Evolutionary conservation across 2,888 invertebrate genomes (phyloP).

Genomic region (Acholoe squamosa): DNA sequence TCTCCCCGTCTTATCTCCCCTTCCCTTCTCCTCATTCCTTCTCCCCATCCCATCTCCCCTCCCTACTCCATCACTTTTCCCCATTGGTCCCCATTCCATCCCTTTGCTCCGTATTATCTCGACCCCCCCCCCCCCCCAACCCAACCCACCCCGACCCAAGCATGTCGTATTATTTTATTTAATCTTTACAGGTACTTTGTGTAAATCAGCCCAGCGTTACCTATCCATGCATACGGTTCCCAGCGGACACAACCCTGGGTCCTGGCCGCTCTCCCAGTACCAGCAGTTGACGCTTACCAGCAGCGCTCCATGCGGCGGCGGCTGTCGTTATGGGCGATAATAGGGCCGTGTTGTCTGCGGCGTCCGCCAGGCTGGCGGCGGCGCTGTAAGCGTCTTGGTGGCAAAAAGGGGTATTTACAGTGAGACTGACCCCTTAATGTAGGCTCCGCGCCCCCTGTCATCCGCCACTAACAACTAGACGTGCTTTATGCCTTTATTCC

Average conservation of each 20-base stretch:
- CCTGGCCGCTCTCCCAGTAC: neutral
- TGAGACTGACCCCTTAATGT: constrained; percentile 26
- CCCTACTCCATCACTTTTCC: no score
- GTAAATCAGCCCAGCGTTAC: neutral
- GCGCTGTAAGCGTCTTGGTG: neutral
- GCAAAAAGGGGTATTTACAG: constrained; percentile 49
- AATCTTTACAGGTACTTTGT: neutral
- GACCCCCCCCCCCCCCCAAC: no score
- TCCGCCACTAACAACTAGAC: neutral
- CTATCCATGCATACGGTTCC: no score
- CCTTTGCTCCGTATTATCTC: no score
- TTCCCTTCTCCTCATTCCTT: no score
- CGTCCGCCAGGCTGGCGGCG: constrained; percentile 51
- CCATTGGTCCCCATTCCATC: no score
- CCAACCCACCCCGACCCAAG: no score
- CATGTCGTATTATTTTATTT: no score
- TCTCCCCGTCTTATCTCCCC: no score
- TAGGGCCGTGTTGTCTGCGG: constrained; percentile 49
- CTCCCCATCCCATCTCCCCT: no score
- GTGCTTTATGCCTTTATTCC: neutral
- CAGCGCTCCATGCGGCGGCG: constrained; percentile 37
- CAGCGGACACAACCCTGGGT: neutral
- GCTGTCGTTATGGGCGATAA: constrained; percentile 58
- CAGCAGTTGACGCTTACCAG: constrained; percentile 54
- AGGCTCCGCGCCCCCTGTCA: neutral